These are phyloP conservation scores for Carlito syrichta DNA, from an alignment of 2,113 vertebrate species.

Conservation along the genomic window DNA sequence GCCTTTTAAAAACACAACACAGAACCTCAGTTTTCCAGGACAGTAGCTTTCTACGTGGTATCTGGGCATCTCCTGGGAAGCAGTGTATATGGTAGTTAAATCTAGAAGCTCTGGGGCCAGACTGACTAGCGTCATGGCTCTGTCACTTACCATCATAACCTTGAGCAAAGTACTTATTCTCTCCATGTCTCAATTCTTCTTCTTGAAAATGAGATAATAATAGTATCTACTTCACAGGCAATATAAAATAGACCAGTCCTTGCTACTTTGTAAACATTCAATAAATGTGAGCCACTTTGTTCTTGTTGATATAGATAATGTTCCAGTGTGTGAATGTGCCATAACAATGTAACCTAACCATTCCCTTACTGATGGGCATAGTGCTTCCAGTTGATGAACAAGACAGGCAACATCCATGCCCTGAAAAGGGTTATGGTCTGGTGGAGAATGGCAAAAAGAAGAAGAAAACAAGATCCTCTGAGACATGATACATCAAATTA, in stretches of 20 bases:
- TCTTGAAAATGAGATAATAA: slow-evolving; percentile 26
- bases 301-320: neutral
- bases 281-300: neutral
- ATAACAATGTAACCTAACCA: neutral
- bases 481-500: neutral
- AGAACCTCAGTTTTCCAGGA: neutral
- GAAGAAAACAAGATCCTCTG: neutral
- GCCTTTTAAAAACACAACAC: neutral
- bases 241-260: neutral
- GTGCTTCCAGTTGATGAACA: neutral
- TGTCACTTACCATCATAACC: neutral
- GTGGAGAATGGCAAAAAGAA: neutral
- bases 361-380: neutral
- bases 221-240: neutral
- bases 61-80: neutral
- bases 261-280: neutral
- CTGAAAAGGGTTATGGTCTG: neutral
- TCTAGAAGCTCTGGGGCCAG: neutral
- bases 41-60: neutral
- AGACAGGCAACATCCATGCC: neutral
- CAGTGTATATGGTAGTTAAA: neutral
- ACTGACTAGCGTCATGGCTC: neutral
- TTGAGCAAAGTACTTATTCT: neutral
- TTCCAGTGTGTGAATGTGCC: neutral
- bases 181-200: neutral